Percentiles rank a stretch among this genome's conserved stretches.
phyloP scores from a whole-genome alignment of 2,888 invertebrate genomes.

The Cerastis rubricosa region DNA sequence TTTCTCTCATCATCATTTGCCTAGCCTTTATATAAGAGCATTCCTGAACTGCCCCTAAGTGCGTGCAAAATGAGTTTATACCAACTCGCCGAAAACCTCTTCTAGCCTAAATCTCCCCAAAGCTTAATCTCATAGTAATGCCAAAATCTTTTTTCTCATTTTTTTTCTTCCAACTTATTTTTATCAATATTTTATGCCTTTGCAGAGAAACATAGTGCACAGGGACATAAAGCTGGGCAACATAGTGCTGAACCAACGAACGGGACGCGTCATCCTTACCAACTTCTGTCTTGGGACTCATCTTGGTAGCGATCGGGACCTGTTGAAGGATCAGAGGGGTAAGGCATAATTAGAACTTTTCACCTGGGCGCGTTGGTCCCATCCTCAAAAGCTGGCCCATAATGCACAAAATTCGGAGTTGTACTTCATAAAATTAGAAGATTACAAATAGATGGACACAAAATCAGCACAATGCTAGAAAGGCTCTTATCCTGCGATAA shows the following conservation, averaged over 20 bases:
- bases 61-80: neutral
- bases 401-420: too few species aligned
- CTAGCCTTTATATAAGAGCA: too few species aligned
- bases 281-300: conserved; percentile 95
- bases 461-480: neutral
- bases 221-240: conserved; percentile 95
- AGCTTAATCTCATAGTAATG: neutral
- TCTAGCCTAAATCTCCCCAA: neutral
- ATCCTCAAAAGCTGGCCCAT: too few species aligned
- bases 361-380: too few species aligned
- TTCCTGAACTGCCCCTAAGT: too few species aligned
- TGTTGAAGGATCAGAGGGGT: conserved; percentile 94
- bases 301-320: conserved; percentile 93
- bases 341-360: conserved; percentile 23
- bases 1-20: too few species aligned
- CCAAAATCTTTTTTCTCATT: neutral
- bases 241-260: conserved; percentile 93
- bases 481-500: neutral
- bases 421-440: too few species aligned
- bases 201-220: conserved; percentile 94
- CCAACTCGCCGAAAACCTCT: neutral
- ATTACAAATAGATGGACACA: neutral
- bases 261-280: conserved; percentile 92
- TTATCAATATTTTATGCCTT: conserved; percentile 51
- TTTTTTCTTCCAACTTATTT: neutral